Conservation (phyloP, 1,140 invertebrate genomes). For the Dolichoris vasculosae region DNA sequence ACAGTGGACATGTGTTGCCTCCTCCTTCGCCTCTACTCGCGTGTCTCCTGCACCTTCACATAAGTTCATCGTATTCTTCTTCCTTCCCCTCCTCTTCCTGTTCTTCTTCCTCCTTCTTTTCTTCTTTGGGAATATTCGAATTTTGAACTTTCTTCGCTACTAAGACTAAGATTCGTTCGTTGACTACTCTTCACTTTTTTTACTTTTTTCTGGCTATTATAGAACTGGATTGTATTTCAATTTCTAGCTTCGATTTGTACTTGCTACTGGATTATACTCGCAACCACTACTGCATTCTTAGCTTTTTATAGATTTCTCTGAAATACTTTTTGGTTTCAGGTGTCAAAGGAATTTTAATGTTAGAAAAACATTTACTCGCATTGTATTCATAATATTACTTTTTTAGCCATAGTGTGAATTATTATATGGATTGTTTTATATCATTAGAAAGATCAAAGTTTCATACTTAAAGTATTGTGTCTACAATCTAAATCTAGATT, state of each 20-base stretch:
- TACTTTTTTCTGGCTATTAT: not conserved
- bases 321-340: not conserved
- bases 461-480: too few relatives aligned
- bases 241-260: not conserved
- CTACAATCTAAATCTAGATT: too few relatives aligned
- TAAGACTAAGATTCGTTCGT: slow-evolving; percentile 11
- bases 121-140: not conserved
- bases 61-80: slow-evolving; percentile 22
- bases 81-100: slow-evolving; percentile 34
- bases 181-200: slow-evolving; percentile 13
- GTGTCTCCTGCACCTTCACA: slow-evolving; percentile 35
- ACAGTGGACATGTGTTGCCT: slow-evolving; percentile 68
- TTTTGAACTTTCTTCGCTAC: slow-evolving; percentile 3
- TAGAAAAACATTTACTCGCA: not conserved
- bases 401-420: too few relatives aligned
- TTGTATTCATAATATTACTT: too few relatives aligned
- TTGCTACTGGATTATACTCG: slow-evolving; percentile 8
- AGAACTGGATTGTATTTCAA: slow-evolving; percentile 39
- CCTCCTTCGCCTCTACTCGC: slow-evolving; percentile 50
- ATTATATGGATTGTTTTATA: too few relatives aligned
- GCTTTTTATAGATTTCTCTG: slow-evolving; percentile 23
- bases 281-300: not conserved
- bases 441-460: too few relatives aligned
- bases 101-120: slow-evolving; percentile 3
- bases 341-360: not conserved